Evolutionary conservation across 2,113 vertebrate genomes (phyloP).

Genomic region (Chionodraco myersi): DNA sequence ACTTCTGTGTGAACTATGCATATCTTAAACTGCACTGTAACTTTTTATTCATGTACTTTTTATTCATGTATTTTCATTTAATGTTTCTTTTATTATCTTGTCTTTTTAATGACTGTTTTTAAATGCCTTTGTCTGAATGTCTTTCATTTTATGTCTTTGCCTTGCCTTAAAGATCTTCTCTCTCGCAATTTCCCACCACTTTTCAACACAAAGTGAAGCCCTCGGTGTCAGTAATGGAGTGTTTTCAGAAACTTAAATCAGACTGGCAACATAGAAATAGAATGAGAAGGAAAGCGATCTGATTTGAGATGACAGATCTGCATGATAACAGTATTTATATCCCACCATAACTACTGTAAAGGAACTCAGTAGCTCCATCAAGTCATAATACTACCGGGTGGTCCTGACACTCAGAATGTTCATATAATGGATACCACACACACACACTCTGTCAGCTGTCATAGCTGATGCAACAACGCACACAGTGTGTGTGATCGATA

Average conservation of each 20-base stretch:
- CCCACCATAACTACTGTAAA: not conserved
- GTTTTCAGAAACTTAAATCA: not conserved
- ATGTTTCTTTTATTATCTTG: too few relatives aligned
- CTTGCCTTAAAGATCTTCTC: too few relatives aligned
- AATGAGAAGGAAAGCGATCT: not conserved
- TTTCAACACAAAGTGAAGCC: too few relatives aligned
- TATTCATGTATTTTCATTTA: too few relatives aligned
- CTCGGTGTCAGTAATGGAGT: not conserved
- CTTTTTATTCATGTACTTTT: too few relatives aligned
- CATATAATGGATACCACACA: constrained; percentile 20
- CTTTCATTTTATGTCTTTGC: too few relatives aligned
- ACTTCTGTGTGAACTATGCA: too few relatives aligned
- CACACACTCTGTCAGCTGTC: constrained; percentile 28
- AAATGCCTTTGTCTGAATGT: too few relatives aligned
- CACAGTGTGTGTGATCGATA: constrained; percentile 75
- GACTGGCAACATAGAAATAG: not conserved
- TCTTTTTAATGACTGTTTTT: too few relatives aligned
- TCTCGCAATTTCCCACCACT: too few relatives aligned
- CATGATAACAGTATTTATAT: not conserved
- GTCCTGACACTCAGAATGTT: constrained; percentile 19
- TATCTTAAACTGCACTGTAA: too few relatives aligned
- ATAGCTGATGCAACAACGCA: constrained; percentile 19
- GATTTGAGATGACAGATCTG: too few relatives aligned
- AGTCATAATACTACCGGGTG: constrained; percentile 17
- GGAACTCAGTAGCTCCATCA: constrained; percentile 6